Evolutionary conservation across 2,113 vertebrate species (phyloP).

Genomic region (Eptesicus fuscus): DNA sequence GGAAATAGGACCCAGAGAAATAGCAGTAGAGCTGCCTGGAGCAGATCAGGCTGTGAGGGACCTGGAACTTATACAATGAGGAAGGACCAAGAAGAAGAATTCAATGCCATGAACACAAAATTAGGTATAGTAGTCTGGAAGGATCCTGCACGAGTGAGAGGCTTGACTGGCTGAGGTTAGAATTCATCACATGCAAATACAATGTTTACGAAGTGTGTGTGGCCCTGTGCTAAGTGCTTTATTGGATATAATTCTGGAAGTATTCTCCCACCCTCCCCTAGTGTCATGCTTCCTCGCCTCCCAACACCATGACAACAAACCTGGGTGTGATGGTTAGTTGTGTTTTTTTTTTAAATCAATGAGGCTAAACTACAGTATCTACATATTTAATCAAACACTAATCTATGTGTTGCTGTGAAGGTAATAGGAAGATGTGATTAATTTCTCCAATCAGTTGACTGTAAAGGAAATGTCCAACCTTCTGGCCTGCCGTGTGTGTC

Average conservation of each 20-base stretch:
- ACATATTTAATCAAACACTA: neutral
- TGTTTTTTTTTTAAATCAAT: neutral
- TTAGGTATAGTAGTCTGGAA: neutral
- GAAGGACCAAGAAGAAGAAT: neutral
- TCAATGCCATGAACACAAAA: neutral
- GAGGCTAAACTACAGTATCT: neutral
- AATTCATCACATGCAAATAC: neutral
- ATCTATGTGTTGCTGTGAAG: neutral
- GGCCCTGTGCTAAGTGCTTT: neutral
- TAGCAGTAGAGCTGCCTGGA: fast-evolving
- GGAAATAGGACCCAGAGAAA: neutral
- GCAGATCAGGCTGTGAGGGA: neutral
- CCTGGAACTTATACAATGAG: neutral
- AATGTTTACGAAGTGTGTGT: neutral
- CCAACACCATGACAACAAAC: neutral
- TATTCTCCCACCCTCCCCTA: neutral
- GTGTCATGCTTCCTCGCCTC: neutral
- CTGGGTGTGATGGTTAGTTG: neutral
- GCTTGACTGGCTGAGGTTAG: neutral
- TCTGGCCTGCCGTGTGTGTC: neutral
- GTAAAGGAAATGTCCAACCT: neutral
- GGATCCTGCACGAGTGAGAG: neutral
- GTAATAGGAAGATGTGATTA: neutral
- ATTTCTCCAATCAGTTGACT: neutral
- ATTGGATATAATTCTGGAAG: neutral